phyloP scores from a whole-genome alignment of 2,888 invertebrate species.

The Rhyacophila evoluta region DNA sequence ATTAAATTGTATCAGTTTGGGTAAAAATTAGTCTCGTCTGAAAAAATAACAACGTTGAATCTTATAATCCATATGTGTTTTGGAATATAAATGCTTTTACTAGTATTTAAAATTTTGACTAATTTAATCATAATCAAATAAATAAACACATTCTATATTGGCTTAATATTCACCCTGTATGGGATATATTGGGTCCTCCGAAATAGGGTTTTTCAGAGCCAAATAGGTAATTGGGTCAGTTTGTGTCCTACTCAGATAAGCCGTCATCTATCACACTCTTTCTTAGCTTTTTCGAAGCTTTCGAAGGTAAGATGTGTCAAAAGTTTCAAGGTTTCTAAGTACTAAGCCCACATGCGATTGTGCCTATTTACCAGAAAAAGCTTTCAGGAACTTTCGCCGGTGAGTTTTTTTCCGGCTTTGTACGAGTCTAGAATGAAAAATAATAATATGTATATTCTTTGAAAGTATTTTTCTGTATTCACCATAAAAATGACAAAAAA shows the following conservation, averaged over 20 bases:
- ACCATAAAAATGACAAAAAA: background rate
- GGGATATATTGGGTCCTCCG: background rate
- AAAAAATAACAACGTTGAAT: too few species aligned
- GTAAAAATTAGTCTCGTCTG: too few species aligned
- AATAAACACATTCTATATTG: too few species aligned
- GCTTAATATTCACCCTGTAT: background rate
- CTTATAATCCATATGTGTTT: too few species aligned
- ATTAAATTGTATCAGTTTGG: too few species aligned
- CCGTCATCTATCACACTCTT: constrained; percentile 41
- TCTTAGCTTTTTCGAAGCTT: constrained; percentile 35
- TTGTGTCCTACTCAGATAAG: constrained; percentile 27
- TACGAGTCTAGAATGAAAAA: background rate
- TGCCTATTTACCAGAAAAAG: constrained; percentile 26
- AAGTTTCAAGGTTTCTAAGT: constrained; percentile 35
- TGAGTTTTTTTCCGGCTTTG: constrained; percentile 8
- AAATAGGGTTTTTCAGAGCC: background rate
- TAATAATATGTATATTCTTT: constrained; percentile 14
- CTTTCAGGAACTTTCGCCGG: constrained; percentile 13
- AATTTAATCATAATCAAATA: too few species aligned
- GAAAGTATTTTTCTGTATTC: constrained; percentile 2
- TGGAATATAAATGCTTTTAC: too few species aligned
- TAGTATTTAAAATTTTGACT: too few species aligned
- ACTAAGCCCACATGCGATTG: constrained; percentile 33
- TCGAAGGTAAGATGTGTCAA: constrained; percentile 34
- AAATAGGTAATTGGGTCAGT: constrained; percentile 38